These are phyloP conservation scores for Alectoris magna DNA, from an alignment of 2,797 vertebrate genomes.

Conservation along the genomic window DNA sequence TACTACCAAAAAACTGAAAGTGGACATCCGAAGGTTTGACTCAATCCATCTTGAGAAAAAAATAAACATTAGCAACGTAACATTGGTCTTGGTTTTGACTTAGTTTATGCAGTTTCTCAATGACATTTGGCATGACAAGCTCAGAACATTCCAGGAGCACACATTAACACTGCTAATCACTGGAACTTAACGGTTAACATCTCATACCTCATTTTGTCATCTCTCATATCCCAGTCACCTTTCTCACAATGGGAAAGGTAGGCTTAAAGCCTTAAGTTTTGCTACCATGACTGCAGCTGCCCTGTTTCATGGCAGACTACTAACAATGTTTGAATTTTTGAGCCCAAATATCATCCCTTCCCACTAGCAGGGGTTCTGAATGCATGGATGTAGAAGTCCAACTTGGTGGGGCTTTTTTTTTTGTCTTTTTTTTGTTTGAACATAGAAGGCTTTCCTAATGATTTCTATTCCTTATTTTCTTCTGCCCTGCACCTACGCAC, in stretches of 20 bases:
- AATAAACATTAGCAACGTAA: background rate
- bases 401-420: background rate
- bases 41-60: background rate
- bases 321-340: background rate
- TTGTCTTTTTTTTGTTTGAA: background rate
- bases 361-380: background rate
- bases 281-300: background rate
- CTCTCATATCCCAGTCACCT: background rate
- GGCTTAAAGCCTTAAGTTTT: slow-evolving; percentile 23
- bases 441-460: background rate
- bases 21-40: background rate
- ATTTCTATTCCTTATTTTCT: background rate
- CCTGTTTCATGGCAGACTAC: background rate
- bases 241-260: background rate
- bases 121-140: background rate
- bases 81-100: background rate
- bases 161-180: background rate
- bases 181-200: background rate
- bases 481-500: background rate
- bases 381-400: background rate
- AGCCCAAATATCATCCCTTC: background rate
- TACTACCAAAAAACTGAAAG: background rate
- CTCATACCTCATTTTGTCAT: background rate
- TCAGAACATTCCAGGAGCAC: background rate
- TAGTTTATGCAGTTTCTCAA: background rate